Conservation (phyloP, 2,113 vertebrate species). For the Pteruthius melanotis region DNA sequence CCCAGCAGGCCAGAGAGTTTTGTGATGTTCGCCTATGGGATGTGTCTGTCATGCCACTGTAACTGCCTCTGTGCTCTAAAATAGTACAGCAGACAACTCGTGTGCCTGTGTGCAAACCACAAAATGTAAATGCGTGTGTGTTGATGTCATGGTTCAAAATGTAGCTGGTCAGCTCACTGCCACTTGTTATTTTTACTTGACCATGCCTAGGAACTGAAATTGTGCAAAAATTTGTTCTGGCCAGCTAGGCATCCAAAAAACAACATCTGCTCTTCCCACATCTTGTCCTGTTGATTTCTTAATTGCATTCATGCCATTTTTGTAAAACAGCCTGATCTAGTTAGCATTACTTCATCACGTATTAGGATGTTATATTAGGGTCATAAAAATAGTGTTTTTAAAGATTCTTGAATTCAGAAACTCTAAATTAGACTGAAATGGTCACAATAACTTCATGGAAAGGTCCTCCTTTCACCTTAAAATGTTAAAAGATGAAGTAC, state of each 20-base stretch:
- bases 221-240: not conserved
- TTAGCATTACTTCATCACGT: not conserved
- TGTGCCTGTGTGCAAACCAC: not conserved
- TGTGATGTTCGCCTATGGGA: not conserved
- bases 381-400: not conserved
- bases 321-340: not conserved
- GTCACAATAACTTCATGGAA: not conserved
- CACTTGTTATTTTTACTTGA: not conserved
- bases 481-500: not conserved
- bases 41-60: not conserved
- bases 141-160: not conserved
- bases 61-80: not conserved
- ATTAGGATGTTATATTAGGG: not conserved
- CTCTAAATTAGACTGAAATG: not conserved
- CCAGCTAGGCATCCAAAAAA: not conserved
- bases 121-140: not conserved
- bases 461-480: not conserved
- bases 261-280: not conserved
- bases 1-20: not conserved
- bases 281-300: not conserved
- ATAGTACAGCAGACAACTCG: not conserved
- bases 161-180: not conserved
- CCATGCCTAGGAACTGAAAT: not conserved
- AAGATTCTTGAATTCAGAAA: not conserved
- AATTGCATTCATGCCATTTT: not conserved